These are phyloP conservation scores for Zaprionus lineosus DNA, from an alignment of 2,888 invertebrate genomes.

Conservation along the genomic window DNA sequence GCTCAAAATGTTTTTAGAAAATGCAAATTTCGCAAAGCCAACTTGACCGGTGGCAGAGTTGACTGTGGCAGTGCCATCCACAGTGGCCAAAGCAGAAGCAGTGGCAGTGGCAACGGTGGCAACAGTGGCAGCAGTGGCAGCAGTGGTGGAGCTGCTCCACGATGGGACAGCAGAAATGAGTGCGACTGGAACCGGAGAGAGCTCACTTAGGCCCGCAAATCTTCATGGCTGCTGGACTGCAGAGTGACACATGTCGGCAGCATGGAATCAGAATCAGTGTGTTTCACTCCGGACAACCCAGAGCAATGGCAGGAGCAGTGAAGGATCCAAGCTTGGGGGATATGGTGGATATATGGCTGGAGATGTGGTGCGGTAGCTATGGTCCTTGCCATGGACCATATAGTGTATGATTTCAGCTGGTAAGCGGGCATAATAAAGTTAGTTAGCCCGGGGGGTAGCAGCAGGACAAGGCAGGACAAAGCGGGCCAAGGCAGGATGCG, in stretches of 20 bases:
- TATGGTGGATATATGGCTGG: too few species aligned
- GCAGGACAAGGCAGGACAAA: too few species aligned
- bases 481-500: too few species aligned
- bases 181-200: slow-evolving; percentile 10
- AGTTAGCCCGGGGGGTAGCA: slow-evolving; percentile 32
- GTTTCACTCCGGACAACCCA: slow-evolving; percentile 63
- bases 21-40: slow-evolving; percentile 74
- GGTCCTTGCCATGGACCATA: too few species aligned
- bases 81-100: slow-evolving; percentile 5
- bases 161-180: too few species aligned
- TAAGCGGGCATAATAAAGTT: slow-evolving; percentile 68
- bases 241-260: slow-evolving; percentile 82
- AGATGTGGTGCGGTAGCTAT: too few species aligned
- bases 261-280: slow-evolving; percentile 77
- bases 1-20: slow-evolving; percentile 73
- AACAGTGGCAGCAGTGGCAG: neutral
- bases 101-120: neutral
- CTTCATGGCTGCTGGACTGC: slow-evolving; percentile 76
- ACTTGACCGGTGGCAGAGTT: slow-evolving; percentile 26
- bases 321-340: too few species aligned
- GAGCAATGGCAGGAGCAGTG: slow-evolving; percentile 60
- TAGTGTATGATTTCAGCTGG: slow-evolving; percentile 30
- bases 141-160: too few species aligned
- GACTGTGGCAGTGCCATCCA: too few species aligned
- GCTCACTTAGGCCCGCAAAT: slow-evolving; percentile 68